A percentile compares a stretch with the other conserved stretches of the same genome.
Conservation (phyloP, 2,888 invertebrate species). For the Hetaerina titia region DNA sequence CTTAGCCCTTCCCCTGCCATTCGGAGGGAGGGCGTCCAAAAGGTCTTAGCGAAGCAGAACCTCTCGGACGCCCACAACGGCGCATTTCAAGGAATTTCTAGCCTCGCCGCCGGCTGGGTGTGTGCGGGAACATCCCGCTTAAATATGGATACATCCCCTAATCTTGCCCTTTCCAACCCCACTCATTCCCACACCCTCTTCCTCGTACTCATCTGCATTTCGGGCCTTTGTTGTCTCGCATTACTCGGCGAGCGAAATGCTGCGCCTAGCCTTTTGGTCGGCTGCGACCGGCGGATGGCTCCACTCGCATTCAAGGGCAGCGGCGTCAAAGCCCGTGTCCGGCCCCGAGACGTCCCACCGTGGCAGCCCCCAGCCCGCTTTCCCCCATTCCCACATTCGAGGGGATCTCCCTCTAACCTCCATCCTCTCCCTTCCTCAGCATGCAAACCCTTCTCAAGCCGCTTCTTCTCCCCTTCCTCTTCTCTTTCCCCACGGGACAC, state of each 20-base stretch:
- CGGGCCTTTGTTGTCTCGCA: neutral
- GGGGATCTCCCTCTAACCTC: neutral
- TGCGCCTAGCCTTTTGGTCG: neutral
- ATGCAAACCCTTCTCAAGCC: neutral
- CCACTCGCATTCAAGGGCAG: neutral
- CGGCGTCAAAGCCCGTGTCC: neutral
- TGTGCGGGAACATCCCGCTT: neutral
- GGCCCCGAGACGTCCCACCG: neutral
- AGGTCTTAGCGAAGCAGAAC: neutral
- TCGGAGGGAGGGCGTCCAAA: neutral
- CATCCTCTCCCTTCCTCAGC: neutral
- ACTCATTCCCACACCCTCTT: neutral
- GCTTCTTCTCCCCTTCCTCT: neutral
- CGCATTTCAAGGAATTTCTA: neutral
- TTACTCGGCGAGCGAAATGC: neutral
- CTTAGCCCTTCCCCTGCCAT: neutral
- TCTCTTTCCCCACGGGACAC: neutral
- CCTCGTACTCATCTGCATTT: no score
- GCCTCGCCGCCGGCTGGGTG: neutral
- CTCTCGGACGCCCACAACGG: neutral
- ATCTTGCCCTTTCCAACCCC: neutral
- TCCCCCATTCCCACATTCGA: no score
- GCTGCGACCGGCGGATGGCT: neutral
- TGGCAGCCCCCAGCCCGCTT: neutral
- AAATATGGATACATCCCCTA: slow-evolving; percentile 29